phyloP scores from a whole-genome alignment of 2,797 vertebrate genomes.

The Coreius guichenoti region DNA sequence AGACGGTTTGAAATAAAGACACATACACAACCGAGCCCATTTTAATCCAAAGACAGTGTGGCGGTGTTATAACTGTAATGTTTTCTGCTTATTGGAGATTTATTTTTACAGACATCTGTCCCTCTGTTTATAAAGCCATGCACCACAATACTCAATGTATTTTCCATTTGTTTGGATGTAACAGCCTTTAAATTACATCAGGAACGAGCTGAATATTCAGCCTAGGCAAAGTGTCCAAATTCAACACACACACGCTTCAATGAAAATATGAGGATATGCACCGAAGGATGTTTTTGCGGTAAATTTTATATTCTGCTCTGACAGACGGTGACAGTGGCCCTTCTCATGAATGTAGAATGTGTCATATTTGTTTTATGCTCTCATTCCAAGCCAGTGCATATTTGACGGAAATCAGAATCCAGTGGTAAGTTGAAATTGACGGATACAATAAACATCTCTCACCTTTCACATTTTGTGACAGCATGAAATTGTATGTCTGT shows the following conservation, averaged over 20 bases:
- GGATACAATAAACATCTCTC: constrained; percentile 48
- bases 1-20: background rate
- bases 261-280: constrained; percentile 22
- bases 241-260: background rate
- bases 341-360: constrained; percentile 40
- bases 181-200: constrained; percentile 38
- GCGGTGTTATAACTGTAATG: background rate
- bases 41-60: background rate
- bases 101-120: constrained; percentile 16
- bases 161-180: constrained; percentile 32
- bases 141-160: constrained; percentile 6
- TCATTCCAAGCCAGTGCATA: constrained; percentile 45
- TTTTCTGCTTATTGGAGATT: constrained; percentile 13
- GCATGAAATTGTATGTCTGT: constrained; percentile 43
- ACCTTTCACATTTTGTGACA: constrained; percentile 42
- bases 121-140: background rate
- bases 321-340: constrained; percentile 24
- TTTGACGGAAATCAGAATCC: constrained; percentile 39
- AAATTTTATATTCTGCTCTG: constrained; percentile 38
- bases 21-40: background rate
- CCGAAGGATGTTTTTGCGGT: constrained; percentile 4
- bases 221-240: background rate
- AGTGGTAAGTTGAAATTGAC: constrained; percentile 46
- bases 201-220: constrained; percentile 16
- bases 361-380: constrained; percentile 39